Conservation (phyloP, 2,888 invertebrate genomes). For the Dolichopus griseipennis region DNA sequence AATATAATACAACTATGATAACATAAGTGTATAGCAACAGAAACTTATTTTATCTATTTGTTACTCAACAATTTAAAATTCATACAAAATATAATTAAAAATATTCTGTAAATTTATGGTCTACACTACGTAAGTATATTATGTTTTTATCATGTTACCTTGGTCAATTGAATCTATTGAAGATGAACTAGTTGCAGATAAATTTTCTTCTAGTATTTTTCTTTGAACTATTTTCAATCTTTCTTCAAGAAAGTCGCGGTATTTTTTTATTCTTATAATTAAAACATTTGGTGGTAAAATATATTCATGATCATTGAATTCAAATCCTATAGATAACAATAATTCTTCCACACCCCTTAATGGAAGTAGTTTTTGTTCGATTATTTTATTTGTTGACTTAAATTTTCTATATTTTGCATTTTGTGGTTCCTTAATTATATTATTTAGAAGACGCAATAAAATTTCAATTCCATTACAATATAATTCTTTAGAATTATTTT, state of each 20-base stretch:
- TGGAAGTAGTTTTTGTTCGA: conserved; percentile 36
- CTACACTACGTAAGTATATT: background rate
- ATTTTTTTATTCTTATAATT: conserved; percentile 34
- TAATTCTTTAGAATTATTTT: conserved; percentile 30
- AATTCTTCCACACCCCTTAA: conserved; percentile 33
- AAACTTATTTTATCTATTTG: no score
- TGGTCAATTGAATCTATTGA: conserved; percentile 15
- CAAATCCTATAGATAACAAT: conserved; percentile 38
- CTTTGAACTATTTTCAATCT: background rate
- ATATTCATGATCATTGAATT: conserved; percentile 27
- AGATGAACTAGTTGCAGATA: conserved; percentile 16
- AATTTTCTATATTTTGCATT: conserved; percentile 39
- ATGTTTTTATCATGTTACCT: conserved; percentile 18
- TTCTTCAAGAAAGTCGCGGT: conserved; percentile 31
- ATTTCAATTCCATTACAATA: conserved; percentile 40
- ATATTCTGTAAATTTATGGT: no score
- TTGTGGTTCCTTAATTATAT: conserved; percentile 38
- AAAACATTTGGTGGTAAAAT: conserved; percentile 32
- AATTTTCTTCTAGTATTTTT: conserved; percentile 16
- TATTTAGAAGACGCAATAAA: conserved; percentile 37
- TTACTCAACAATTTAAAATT: no score
- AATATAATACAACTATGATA: no score
- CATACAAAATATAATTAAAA: no score
- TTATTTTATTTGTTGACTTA: conserved; percentile 37
- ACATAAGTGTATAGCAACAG: no score